These are phyloP conservation scores for Epizoanthus ramosus DNA, from an alignment of 92 coral and sea anemone genomes.

Conservation along the genomic window DNA sequence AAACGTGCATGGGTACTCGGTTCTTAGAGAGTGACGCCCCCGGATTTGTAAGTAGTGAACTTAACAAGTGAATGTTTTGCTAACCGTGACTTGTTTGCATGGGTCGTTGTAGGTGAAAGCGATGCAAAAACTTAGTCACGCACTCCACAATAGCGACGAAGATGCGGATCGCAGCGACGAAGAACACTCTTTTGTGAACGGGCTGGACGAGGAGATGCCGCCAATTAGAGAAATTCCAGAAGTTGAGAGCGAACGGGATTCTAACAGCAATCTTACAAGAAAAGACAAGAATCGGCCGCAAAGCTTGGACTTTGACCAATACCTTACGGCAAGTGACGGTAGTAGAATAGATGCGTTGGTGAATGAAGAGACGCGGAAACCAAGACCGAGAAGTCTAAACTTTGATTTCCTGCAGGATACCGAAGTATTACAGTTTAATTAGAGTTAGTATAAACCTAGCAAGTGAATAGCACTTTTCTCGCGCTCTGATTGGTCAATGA, in stretches of 20 bases:
- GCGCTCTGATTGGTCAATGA: too few relatives aligned
- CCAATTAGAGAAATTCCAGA: slow-evolving; percentile 29
- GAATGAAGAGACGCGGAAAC: not conserved
- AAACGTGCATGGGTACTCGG: too few relatives aligned
- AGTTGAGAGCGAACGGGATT: slow-evolving; percentile 8
- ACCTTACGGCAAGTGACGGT: not conserved
- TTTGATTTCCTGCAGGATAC: slow-evolving; percentile 21
- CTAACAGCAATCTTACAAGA: slow-evolving; percentile 29
- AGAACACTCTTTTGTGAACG: not conserved
- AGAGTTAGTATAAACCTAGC: not conserved
- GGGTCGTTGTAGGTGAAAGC: slow-evolving; percentile 20
- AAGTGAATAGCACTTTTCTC: too few relatives aligned
- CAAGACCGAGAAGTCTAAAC: slow-evolving; percentile 30
- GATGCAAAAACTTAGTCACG: slow-evolving; percentile 31
- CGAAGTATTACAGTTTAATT: not conserved
- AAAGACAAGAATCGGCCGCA: slow-evolving; percentile 13
- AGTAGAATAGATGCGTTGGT: not conserved
- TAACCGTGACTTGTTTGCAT: not conserved
- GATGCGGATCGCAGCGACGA: slow-evolving; percentile 1
- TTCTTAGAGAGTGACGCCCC: too few relatives aligned
- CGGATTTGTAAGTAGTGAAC: too few relatives aligned
- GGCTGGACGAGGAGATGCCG: slow-evolving; percentile 23
- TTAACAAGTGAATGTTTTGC: too few relatives aligned
- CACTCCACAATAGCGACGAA: slow-evolving; percentile 15
- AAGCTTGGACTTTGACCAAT: slow-evolving; percentile 28